Evolutionary conservation across 2,113 vertebrate genomes (phyloP).

Genomic region (Elephantulus edwardii): DNA sequence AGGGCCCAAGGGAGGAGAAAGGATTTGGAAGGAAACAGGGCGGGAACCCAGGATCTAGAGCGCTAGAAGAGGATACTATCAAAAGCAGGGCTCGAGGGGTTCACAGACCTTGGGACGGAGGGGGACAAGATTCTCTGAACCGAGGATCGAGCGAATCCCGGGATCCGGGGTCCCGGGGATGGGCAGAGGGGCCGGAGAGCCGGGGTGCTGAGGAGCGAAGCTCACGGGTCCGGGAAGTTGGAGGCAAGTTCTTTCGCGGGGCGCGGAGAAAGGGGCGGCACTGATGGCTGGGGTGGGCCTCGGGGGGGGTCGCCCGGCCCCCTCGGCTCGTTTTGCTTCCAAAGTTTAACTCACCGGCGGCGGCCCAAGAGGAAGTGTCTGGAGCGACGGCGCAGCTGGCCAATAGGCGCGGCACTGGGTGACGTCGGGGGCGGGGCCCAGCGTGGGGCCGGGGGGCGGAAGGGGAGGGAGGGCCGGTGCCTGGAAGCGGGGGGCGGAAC

Average conservation of each 20-base stretch:
- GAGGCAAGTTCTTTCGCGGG: conserved; percentile 21
- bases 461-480: conserved; percentile 51
- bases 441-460: conserved; percentile 48
- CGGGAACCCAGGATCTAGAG: neutral
- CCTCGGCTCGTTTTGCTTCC: conserved; percentile 31
- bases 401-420: conserved; percentile 62
- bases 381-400: conserved; percentile 56
- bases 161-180: conserved; percentile 34
- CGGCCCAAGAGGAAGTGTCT: conserved; percentile 78
- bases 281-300: conserved; percentile 17
- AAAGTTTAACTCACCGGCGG: conserved; percentile 67
- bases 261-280: conserved; percentile 43
- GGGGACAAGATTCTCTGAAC: neutral
- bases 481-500: neutral
- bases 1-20: conserved; percentile 1
- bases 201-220: neutral
- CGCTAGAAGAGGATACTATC: neutral
- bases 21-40: neutral
- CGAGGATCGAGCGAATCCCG: conserved; percentile 19
- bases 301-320: conserved; percentile 43
- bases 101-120: neutral
- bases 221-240: conserved; percentile 53
- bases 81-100: neutral
- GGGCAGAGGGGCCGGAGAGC: conserved; percentile 28
- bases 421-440: conserved; percentile 67